phyloP scores from a whole-genome alignment of 2,113 vertebrate genomes.

The Limnothrissa miodon region DNA sequence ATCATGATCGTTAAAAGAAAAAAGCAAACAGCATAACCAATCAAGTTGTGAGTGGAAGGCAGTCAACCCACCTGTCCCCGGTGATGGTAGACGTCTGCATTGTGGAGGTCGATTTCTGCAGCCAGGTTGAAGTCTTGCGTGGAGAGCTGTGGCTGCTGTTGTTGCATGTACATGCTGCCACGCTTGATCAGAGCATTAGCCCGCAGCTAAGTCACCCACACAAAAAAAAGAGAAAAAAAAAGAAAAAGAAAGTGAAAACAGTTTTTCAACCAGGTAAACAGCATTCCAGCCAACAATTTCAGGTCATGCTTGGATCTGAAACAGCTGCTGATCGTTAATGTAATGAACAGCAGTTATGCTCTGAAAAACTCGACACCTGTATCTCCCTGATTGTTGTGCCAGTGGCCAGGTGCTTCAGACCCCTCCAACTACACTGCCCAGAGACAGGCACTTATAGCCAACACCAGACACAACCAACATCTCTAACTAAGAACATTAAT shows the following conservation, averaged over 20 bases:
- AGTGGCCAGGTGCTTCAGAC: not conserved
- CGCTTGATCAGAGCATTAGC: slow-evolving; percentile 97
- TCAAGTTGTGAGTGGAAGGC: not conserved
- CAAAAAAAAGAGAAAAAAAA: not conserved
- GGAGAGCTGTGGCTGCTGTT: slow-evolving; percentile 88
- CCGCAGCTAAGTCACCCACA: slow-evolving; percentile 67
- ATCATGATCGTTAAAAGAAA: not conserved
- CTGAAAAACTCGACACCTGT: not conserved
- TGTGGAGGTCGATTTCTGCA: slow-evolving; percentile 87
- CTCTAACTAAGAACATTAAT: not conserved
- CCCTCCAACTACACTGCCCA: not conserved
- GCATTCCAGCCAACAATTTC: not conserved
- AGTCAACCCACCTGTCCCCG: slow-evolving; percentile 83
- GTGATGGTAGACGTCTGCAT: slow-evolving; percentile 98
- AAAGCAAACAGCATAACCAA: not conserved
- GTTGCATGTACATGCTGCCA: slow-evolving; percentile 98
- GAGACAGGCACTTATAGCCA: not conserved
- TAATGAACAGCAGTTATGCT: not conserved
- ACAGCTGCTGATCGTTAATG: not conserved
- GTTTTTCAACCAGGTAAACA: not conserved
- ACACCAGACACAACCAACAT: not conserved
- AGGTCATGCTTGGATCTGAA: no score
- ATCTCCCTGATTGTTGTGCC: not conserved
- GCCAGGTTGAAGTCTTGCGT: slow-evolving; percentile 97
- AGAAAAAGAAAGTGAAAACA: not conserved